Base-by-base conservation (phyloP, 2,797 vertebrate genomes). In the Limnodromus scolopaceus region DNA sequence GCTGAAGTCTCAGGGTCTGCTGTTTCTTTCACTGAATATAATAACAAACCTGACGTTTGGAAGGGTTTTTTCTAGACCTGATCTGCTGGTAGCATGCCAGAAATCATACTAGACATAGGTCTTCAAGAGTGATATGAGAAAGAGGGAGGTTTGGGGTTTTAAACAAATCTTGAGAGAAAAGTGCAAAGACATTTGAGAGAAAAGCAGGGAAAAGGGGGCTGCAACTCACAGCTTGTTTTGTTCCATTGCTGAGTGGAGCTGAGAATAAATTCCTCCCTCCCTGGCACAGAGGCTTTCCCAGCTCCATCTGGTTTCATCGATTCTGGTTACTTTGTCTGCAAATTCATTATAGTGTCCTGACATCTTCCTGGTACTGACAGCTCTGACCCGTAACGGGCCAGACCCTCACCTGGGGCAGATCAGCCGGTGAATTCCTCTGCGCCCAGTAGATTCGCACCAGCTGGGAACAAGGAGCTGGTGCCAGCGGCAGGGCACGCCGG, bases 401-500 rank as follows among this genome's bases (percentile, higher is more conserved):
- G 57, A n/a, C 32, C 51, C 72, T 46, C 53, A 34, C 46, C 30
- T 13, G 60, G 45, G 25, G 34, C 13, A 2, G 74, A 13, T 53
- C 53, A 65, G n/a, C 13, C 0, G 0, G 30, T 32, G 38, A 11
- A 6, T 32, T 34, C 46, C 46, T 19, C 39, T 1, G 4, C 0
- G 2, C 51, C 54, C 51, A 9, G 39, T 53, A 36, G 51, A 34
- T n/a, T 25, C 0, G 2, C 28, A 12, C 48, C 34, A 32, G 16
- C 48, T 16, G 64, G 38, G 38, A 30, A 6, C 0, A 13, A 24
- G 43, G 61, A 53, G 38, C 24, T 0, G 17, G 38, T 28, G 64
- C 34, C 32, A n/a, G 55, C 0, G 11, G 4, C 10, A 24, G 38
- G 58, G 38, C 2, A 2, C 0, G 2, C 1, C 3, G 34, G 46